Evolutionary conservation across 2,113 vertebrate species (phyloP), one percentile per base, ranked within the genome.

Genomic region (Miniopterus natalensis): DNA sequence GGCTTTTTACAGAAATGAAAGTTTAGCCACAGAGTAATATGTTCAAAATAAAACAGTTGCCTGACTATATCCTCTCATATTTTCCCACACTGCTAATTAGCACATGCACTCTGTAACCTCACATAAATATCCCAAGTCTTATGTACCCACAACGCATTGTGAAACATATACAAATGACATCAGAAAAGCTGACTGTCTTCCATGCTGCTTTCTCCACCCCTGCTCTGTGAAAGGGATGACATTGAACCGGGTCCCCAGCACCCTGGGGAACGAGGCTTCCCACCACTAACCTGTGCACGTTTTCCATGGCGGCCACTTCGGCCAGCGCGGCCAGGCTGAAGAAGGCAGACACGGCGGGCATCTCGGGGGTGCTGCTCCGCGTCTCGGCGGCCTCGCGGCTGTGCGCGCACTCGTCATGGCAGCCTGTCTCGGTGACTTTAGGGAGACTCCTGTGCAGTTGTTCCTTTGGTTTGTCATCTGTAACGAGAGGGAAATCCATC

Each of bases 261-360:
- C 74, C 6, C 55, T n/a, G 3, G 36, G 1, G 59, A 88, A 92
- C 68, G 78, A 51, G 84, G 68, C 91, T 49, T 11, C 10, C 51
- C 27, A 36, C 12, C 29, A 51, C 97, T 89, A 57, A 99, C 99
- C 99, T 99, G 99, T 99, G 99, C 97, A 99, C 99, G 0, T 99
- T 99, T 97, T 99, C 99, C 99, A 99, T 99, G 98, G 99, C 99
- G n/a, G 99, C 99, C 31, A 99, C 99, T 96, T 99, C 99, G 13
- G 99, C 99, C n/a, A 99, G 99, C 25, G 99, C 99, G n/a, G 99
- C 99, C 79, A 99, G 98, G 97, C 99, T 99, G 95, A 99, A 99
- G 98, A 99, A 99, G 0, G 99, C 99, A 80, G 99, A 98, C 95
- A 98, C 98, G 0, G 98, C 97, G 90, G 98, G 99, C 98, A 98